phyloP scores from a whole-genome alignment of 2,888 invertebrate genomes.

The Hypercompe scribonia region DNA sequence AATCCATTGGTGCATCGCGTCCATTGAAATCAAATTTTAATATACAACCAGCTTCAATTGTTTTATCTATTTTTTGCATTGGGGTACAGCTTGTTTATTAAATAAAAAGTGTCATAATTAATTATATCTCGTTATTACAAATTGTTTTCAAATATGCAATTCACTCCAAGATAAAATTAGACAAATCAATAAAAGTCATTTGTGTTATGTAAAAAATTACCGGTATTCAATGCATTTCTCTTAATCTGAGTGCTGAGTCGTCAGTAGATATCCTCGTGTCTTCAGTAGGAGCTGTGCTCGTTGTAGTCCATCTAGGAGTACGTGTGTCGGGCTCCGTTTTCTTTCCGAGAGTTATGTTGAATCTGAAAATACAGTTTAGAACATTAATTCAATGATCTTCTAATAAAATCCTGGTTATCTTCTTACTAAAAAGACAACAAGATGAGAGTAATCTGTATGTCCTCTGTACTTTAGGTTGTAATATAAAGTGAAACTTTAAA shows the following conservation, averaged over 20 bases:
- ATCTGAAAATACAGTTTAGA: conserved; percentile 50
- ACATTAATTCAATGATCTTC: background rate
- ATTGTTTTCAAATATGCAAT: background rate
- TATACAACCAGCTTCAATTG: too few species aligned
- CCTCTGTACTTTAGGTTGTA: too few species aligned
- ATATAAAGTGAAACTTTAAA: too few species aligned
- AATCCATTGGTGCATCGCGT: too few species aligned
- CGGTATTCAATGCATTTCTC: conserved; percentile 67
- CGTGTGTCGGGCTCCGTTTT: conserved; percentile 61
- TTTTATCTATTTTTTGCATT: too few species aligned
- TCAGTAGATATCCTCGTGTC: conserved; percentile 76
- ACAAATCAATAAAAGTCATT: background rate
- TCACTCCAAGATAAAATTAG: background rate
- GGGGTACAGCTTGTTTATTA: too few species aligned
- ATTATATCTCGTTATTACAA: too few species aligned
- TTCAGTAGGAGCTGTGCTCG: conserved; percentile 77
- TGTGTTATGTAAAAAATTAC: conserved; percentile 20
- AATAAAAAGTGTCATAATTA: too few species aligned
- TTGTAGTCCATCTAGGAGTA: conserved; percentile 69
- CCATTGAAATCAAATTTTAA: too few species aligned
- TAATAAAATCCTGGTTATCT: background rate
- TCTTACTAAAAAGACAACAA: background rate
- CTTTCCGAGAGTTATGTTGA: conserved; percentile 60
- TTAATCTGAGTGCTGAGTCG: conserved; percentile 72
- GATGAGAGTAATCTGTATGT: background rate